Evolutionary conservation across 64 coral and sea anemone species (phyloP).

Genomic region (Montipora cactus): DNA sequence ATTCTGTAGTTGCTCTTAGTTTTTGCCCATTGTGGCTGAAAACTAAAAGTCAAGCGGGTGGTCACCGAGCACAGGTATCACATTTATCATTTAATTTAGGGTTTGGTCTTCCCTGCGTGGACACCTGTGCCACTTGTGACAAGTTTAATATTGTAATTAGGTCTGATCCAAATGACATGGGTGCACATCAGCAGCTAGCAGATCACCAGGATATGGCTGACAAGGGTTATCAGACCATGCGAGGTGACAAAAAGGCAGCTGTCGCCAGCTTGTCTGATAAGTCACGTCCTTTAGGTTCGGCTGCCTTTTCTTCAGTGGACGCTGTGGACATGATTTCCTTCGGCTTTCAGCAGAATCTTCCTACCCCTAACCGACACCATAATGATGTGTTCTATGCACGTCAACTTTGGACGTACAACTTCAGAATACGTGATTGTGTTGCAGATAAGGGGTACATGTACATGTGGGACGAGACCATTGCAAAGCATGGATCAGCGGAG

Average conservation of each 20-base stretch:
- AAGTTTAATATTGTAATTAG: background rate
- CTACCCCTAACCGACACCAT: background rate
- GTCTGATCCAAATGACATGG: background rate
- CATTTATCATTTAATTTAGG: background rate
- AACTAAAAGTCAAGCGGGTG: background rate
- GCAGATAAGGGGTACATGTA: slow-evolving; percentile 25
- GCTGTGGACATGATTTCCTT: slow-evolving; percentile 30
- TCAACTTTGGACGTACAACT: slow-evolving; percentile 66
- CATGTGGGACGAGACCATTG: slow-evolving; percentile 42
- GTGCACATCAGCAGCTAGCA: background rate
- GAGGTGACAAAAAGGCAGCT: too few relatives aligned
- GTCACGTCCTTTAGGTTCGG: too few relatives aligned
- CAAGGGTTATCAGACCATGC: background rate
- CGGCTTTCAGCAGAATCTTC: slow-evolving; percentile 62
- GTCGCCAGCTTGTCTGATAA: too few relatives aligned
- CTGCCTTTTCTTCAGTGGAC: background rate
- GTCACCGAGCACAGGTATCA: background rate
- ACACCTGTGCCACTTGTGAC: slow-evolving; percentile 28
- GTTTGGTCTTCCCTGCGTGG: background rate
- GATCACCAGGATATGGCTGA: too few relatives aligned
- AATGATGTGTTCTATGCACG: slow-evolving; percentile 41
- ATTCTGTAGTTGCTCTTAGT: too few relatives aligned
- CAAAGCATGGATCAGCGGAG: background rate
- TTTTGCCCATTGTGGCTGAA: too few relatives aligned
- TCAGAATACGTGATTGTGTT: slow-evolving; percentile 57